Evolutionary conservation across 53 echinoderm and acorn worm species (phyloP).

Genomic region (Paracentrotus lividus): DNA sequence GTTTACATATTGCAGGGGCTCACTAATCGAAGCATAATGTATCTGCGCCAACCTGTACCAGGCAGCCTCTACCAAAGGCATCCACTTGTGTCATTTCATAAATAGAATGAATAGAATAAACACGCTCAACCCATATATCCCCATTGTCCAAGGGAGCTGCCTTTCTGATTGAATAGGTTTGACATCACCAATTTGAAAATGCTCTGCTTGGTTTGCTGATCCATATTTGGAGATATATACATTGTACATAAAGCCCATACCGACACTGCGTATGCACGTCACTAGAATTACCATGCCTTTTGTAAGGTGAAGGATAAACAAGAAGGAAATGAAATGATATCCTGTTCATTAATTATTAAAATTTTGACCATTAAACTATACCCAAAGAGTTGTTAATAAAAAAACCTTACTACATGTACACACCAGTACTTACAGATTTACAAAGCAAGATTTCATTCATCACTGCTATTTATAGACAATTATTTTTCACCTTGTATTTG

Average conservation of each 20-base stretch:
- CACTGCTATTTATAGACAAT: too few relatives aligned
- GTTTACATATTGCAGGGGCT: background rate
- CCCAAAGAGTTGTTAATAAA: too few relatives aligned
- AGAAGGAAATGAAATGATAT: background rate
- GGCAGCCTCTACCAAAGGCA: background rate
- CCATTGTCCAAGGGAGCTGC: background rate
- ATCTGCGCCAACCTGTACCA: slow-evolving; percentile 25
- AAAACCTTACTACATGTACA: too few relatives aligned
- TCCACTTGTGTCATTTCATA: slow-evolving; percentile 47
- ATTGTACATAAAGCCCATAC: background rate
- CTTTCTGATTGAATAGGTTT: slow-evolving; percentile 36
- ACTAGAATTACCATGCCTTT: background rate
- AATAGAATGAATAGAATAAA: slow-evolving; percentile 48
- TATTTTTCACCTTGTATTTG: too few relatives aligned
- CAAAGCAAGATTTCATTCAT: too few relatives aligned
- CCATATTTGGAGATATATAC: slow-evolving; percentile 6
- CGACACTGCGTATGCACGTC: background rate
- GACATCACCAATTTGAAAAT: background rate
- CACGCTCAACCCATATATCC: slow-evolving; percentile 19
- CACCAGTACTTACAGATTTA: too few relatives aligned
- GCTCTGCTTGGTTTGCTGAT: background rate
- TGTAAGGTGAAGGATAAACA: background rate
- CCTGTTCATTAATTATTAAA: too few relatives aligned
- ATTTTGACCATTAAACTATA: too few relatives aligned
- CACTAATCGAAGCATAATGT: background rate